Base-by-base conservation (phyloP, 1,140 invertebrate species). In the Atopsyche davidsoni region DNA sequence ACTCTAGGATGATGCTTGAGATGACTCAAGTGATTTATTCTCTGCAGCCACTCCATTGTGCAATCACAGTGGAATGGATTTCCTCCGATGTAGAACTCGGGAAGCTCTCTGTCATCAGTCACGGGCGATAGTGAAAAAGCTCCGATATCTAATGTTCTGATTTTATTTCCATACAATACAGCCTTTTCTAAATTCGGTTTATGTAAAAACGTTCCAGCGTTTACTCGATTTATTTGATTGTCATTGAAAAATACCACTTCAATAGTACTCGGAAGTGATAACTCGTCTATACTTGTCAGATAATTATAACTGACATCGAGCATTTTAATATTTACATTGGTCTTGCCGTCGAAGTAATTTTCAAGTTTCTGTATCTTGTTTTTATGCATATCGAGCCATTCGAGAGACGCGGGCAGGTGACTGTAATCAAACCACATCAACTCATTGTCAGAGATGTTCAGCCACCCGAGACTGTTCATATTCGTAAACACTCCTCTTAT, bases 51-150 rank as follows among this genome's bases (percentile, higher is more conserved):
- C 69, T 89, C 87, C 86, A 90, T 87, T 51, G 79, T 81, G 66
- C 88, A 91, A 62, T 91, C 85, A 63, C 87, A 91, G 51, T 82
- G 74, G 62, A 90, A 85, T 10, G 86, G 85, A 71, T 91, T 91
- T 47, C 82, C 79, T 19, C 85, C 85, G 48, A 89, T 81, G 64
- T 85, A 87, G 68, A 89, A 88, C 64, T 84, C 79, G 1, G 85
- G 83, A 57, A 86, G 65, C 60, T 83, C 78, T 61, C 76, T 77
- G 51, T 82, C 75, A 42, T 79, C 76, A 0, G 78, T 71, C 45
- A 86, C 79, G 49, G 77, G 67, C 50, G 77, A 77, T 59, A 90
- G 67, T 44, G 79, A 77, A 40, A 91, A 75, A 2, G 86, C 79
- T 1, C 79, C 76, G 39, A 91, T 70, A 53, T 89, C 86, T 40